Base-by-base conservation (phyloP, 2,113 vertebrate species). In the Saguinus midas region DNA sequence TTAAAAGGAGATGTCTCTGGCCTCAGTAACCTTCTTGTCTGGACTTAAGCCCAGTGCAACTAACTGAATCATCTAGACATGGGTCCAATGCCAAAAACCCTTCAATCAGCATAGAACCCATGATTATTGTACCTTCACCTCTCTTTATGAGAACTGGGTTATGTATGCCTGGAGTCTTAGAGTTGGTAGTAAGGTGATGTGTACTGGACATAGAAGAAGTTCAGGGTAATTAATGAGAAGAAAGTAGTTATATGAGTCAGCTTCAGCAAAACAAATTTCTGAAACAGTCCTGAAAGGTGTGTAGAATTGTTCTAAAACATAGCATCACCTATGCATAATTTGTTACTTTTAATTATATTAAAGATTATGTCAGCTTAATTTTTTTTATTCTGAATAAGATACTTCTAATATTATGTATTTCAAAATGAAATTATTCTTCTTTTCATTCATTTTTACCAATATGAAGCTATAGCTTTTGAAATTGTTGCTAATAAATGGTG, bases 71-170 rank as follows among this genome's bases (percentile, higher is more conserved):
- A 61, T 20, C 8, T 32, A 27, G 32, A 45, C 10, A 32, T 12
- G 29, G 72, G 10, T 7, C 52, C 21, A 52, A 37, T 16, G 17
- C 23, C 48, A 1, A 89, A 94, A 84, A 20, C 18, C 8, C 13
- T 89, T 68, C 27, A 5, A 94, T 37, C 0, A 1, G 7, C 25
- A 14, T 23, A 25, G 29, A 13, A 8, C 2, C 5, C 9, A 27
- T 0, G 0, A 4, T 88, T 21, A 40, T 3, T 25, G 18, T 3
- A 61, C 16, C 35, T 85, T 84, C 12, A 7, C 9, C 40, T 11
- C 10, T 90, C 11, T 52, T 82, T n/a, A 35, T 96, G 84, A 2
- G 13, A 23, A 64, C 20, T 83, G 8, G 16, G 13, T 61, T 66
- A 13, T 91, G 11, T 66, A 13, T 91, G 11, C 13, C 37, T 48